Evolutionary conservation across 1,140 invertebrate species (phyloP), one percentile per base, ranked within the genome.

Genomic region (Leptinotarsa undecemlineata): DNA sequence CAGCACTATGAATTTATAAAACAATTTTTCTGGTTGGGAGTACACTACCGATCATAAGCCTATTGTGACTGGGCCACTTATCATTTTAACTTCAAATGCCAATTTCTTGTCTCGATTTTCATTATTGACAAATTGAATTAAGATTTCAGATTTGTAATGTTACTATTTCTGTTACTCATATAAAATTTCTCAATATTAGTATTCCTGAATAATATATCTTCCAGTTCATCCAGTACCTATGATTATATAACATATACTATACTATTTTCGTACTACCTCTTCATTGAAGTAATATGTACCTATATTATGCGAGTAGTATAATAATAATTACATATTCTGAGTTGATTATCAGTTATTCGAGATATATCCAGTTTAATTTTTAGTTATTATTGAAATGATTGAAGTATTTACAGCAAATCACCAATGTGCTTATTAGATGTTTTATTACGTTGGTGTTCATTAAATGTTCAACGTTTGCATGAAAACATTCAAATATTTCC

Each of bases 391-490:
- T 42, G 51, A 8, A n/a, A 57, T 57, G 15, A 57, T n/a, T 57
- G 51, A 57, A 15, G n/a, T 57, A 57, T 17, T 57, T 57, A 57
- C n/a, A 57, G 15, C n/a, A 57, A 15, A 57, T 57, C 14, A 57
- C n/a, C 51, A 19, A 57, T 57, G 15, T 57, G 17, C n/a, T 19
- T 19, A 57, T 57, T 17, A 57, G n/a, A 17, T 57, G 15, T 57
- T 57, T 19, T 57, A 57, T 57, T 57, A 19, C 3, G 51, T 57
- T 17, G 51, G 51, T 57, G n/a, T 57, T 19, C n/a, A 57, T 57
- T 57, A 57, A 15, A 57, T 57, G n/a, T 57, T 57, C 51, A 51
- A 17, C 51, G 51, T 57, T 57, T 57, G 51, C 26, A 57, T 57
- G 51, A 6, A 57, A 57, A 57, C 6, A 57, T 42, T 42, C 33